phyloP scores from a whole-genome alignment of 2,113 vertebrate species.

The Rallus limicola region DNA sequence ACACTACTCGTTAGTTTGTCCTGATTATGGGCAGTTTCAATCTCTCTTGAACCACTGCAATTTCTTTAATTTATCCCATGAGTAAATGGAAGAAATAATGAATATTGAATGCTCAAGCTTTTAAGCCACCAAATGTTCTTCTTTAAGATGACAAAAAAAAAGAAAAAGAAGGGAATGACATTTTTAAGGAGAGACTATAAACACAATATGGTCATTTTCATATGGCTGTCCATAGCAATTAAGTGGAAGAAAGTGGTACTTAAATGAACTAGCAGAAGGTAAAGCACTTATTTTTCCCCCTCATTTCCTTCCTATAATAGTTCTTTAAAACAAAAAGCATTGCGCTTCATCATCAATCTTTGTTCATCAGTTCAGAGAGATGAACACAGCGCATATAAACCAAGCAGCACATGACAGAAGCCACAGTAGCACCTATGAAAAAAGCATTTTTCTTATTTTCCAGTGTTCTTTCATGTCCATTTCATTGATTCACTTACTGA shows the following conservation, averaged over 20 bases:
- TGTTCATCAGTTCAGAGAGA: neutral
- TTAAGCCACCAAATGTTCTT: neutral
- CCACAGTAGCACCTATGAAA: neutral
- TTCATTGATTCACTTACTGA: neutral
- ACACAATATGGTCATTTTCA: conserved; percentile 1
- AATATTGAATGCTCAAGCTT: neutral
- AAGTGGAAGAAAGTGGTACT: neutral
- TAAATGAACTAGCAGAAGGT: neutral
- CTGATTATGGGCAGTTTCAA: neutral
- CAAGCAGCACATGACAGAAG: neutral
- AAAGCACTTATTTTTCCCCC: neutral
- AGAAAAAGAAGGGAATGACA: neutral
- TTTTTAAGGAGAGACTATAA: neutral
- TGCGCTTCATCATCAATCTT: neutral
- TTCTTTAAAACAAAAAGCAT: neutral
- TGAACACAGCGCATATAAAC: neutral
- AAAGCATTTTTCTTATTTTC: neutral
- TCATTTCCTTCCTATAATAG: neutral
- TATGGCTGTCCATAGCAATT: neutral
- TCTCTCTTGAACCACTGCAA: neutral
- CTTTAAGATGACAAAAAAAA: neutral
- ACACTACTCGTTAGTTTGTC: neutral
- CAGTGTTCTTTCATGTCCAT: neutral
- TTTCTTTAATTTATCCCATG: neutral
- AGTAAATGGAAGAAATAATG: neutral